Conservation (phyloP, 2,113 vertebrate genomes). For the Pitta sordida region DNA sequence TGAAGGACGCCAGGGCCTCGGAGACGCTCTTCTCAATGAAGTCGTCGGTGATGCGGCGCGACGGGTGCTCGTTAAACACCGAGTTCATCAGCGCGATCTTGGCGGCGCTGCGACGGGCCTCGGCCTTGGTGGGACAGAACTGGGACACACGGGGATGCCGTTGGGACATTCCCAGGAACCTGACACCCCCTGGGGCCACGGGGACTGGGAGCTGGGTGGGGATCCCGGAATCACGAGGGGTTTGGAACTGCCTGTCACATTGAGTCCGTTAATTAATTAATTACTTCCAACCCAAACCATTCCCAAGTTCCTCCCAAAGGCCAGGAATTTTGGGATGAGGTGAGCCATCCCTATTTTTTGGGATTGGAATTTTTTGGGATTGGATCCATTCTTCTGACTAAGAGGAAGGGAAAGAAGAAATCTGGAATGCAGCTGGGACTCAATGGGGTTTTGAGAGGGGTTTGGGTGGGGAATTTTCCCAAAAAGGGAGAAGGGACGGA, state of each 20-base stretch:
- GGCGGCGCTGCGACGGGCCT: conserved; percentile 90
- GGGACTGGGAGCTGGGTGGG: background rate
- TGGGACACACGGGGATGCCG: background rate
- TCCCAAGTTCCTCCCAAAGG: background rate
- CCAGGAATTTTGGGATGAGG: background rate
- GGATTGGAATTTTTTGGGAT: no score
- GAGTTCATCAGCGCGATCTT: conserved; percentile 99
- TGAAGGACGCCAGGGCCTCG: conserved; percentile 92
- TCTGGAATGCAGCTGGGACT: background rate
- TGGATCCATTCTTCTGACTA: background rate
- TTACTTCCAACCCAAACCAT: background rate
- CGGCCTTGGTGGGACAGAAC: conserved; percentile 97
- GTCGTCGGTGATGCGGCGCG: conserved; percentile 91
- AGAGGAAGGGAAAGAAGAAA: background rate
- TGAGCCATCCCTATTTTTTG: no score
- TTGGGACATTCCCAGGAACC: no score
- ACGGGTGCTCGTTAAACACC: conserved; percentile 96
- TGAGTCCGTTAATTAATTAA: background rate
- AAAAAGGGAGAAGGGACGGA: background rate
- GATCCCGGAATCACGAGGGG: background rate
- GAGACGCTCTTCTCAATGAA: conserved; percentile 98
- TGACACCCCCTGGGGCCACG: accelerated
- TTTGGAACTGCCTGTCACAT: accelerated
- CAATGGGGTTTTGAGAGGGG: background rate
- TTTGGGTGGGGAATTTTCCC: background rate